A percentile compares a stretch with the other conserved stretches of the same genome.
Conservation (phyloP, 1,140 invertebrate species). For the Heliconius hewitsoni region DNA sequence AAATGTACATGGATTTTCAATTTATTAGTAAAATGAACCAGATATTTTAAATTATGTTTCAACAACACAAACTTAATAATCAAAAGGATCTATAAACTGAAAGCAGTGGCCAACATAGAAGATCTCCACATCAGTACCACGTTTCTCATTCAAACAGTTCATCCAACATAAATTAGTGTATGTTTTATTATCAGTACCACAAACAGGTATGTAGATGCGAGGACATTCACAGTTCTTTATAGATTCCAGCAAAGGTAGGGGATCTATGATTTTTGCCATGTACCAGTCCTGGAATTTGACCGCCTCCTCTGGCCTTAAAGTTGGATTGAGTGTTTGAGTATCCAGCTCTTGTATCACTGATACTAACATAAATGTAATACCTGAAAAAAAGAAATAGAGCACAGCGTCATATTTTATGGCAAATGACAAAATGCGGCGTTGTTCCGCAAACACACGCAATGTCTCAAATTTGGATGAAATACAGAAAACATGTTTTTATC, state of each 20-base stretch:
- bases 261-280: constrained; percentile 38
- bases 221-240: constrained; percentile 55
- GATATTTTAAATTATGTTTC: not conserved
- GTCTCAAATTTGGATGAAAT: no score
- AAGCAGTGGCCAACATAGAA: constrained; percentile 45
- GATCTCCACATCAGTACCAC: constrained; percentile 19
- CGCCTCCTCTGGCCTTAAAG: constrained; percentile 21
- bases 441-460: no score
- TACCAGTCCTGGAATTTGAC: constrained; percentile 44
- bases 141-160: constrained; percentile 49
- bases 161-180: constrained; percentile 57
- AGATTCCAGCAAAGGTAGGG: constrained; percentile 47
- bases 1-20: no score
- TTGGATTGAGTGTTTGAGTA: constrained; percentile 24
- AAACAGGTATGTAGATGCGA: constrained; percentile 44
- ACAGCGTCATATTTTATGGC: no score
- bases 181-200: constrained; percentile 20
- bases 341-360: not conserved
- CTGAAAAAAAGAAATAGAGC: not conserved
- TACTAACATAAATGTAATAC: not conserved
- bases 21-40: no score
- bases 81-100: constrained; percentile 44
- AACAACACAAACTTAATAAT: constrained; percentile 37
- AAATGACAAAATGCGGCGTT: no score
- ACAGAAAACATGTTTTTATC: no score